phyloP scores from a whole-genome alignment of 2,797 vertebrate species.

The Enteromius unitaeniatus region DNA sequence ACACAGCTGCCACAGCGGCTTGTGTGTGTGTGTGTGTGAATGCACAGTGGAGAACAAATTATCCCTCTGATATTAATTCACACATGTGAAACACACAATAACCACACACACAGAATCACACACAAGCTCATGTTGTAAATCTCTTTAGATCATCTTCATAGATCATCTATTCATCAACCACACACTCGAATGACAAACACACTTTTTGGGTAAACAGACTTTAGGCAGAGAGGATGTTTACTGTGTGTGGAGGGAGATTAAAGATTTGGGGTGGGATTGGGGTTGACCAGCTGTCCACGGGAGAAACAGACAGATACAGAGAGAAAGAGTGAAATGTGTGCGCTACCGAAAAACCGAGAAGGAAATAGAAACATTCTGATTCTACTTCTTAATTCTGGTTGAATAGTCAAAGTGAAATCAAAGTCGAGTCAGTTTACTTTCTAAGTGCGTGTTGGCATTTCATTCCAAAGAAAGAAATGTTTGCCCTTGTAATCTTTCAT shows the following conservation, averaged over 20 bases:
- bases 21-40: conserved; percentile 13
- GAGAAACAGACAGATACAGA: conserved; percentile 4
- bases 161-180: conserved; percentile 32
- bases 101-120: conserved; percentile 55
- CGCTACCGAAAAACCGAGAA: not conserved
- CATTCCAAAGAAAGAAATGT: not conserved
- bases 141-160: conserved; percentile 38
- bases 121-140: conserved; percentile 57
- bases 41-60: conserved; percentile 66
- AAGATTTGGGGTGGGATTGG: conserved; percentile 58
- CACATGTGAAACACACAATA: conserved; percentile 50
- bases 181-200: conserved; percentile 28
- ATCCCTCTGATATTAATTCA: conserved; percentile 57
- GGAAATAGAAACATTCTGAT: conserved; percentile 45
- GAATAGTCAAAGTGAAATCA: not conserved
- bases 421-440: not conserved
- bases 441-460: not conserved
- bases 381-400: not conserved
- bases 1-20: conserved; percentile 51
- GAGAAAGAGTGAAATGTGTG: conserved; percentile 8
- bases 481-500: not conserved
- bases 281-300: conserved; percentile 69
- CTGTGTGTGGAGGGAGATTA: conserved; percentile 70
- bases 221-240: conserved; percentile 66
- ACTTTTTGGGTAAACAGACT: conserved; percentile 57